phyloP scores from a whole-genome alignment of 2,113 vertebrate genomes.

The Melospiza melodia region DNA sequence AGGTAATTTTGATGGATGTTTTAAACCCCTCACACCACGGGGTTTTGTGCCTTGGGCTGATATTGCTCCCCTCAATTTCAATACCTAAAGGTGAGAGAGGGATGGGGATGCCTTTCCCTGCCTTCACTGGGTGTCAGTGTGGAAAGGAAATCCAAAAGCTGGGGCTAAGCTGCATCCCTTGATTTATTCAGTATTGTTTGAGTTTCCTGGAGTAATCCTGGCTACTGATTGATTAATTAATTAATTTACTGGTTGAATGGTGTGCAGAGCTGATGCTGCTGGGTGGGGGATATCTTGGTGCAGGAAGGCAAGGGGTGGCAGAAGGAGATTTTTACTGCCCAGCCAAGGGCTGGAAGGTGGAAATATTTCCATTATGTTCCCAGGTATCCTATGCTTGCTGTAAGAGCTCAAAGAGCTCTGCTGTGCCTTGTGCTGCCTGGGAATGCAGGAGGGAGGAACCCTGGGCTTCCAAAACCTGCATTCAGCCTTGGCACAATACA shows the following conservation, averaged over 20 bases:
- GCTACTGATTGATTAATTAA: background rate
- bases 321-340: background rate
- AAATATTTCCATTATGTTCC: constrained; percentile 14
- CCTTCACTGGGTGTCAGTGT: background rate
- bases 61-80: background rate
- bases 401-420: background rate
- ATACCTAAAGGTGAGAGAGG: too few species aligned
- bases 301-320: background rate
- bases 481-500: constrained; percentile 72
- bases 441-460: background rate
- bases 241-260: background rate
- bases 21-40: background rate
- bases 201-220: background rate
- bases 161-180: background rate
- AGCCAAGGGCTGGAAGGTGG: background rate
- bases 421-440: constrained; percentile 10
- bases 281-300: background rate
- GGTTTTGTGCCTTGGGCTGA: background rate
- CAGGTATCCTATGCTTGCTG: background rate
- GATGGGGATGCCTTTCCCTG: background rate
- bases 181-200: background rate
- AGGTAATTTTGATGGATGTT: background rate
- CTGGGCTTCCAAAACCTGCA: constrained; percentile 42
- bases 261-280: background rate
- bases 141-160: background rate